A percentile compares a stretch with the other conserved stretches of the same genome.
phyloP scores from a whole-genome alignment of 2,797 vertebrate genomes.

The Uromys caudimaculatus region DNA sequence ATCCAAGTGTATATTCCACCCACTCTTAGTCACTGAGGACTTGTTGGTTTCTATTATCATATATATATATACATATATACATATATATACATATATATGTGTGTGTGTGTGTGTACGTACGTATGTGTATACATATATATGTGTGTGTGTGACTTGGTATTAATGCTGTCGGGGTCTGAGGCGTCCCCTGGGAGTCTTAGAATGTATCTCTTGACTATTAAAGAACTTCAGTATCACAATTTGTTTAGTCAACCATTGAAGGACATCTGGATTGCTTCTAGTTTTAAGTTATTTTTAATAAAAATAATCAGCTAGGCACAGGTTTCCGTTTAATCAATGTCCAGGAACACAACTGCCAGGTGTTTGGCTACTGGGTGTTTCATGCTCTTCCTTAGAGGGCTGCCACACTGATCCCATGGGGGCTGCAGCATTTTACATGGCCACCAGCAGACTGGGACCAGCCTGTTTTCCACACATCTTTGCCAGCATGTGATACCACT shows the following conservation, averaged over 20 bases:
- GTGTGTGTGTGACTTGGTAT: background rate
- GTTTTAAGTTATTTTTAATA: background rate
- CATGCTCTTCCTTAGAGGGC: background rate
- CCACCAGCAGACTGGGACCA: background rate
- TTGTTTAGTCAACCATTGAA: background rate
- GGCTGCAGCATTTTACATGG: background rate
- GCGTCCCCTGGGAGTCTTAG: background rate
- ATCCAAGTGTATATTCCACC: background rate
- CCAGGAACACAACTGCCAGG: background rate
- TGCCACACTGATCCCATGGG: no score
- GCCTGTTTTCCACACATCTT: background rate
- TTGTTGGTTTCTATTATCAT: background rate
- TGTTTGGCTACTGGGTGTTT: background rate
- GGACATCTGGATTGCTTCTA: background rate
- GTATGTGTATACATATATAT: background rate
- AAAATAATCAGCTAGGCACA: background rate
- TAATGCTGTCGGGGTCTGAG: background rate
- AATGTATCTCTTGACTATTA: background rate
- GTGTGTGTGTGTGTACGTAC: no score
- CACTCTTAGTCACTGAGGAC: background rate
- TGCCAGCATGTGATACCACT: background rate
- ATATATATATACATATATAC: no score
- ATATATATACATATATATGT: background rate
- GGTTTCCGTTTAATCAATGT: background rate
- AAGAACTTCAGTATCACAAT: background rate